Percentiles rank a stretch among this genome's conserved stretches.
Conservation (phyloP, 2,113 vertebrate species). For the Lagopus leucura region DNA sequence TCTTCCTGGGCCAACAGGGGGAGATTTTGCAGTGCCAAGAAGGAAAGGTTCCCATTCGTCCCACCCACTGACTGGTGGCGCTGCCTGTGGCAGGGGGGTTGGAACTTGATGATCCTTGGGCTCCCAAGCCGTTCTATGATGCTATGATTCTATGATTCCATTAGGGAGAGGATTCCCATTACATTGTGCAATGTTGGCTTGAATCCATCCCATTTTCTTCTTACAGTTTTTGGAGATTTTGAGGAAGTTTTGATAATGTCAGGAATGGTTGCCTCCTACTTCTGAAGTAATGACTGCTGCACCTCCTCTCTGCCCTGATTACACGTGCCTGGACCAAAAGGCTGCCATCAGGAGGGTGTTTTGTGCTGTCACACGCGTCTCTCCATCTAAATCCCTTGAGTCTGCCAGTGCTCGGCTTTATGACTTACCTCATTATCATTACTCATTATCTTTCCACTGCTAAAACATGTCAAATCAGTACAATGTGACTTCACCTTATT, state of each 20-base stretch:
- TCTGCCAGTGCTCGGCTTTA: background rate
- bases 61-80: too few species aligned
- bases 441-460: background rate
- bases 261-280: background rate
- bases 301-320: background rate
- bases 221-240: background rate
- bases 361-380: background rate
- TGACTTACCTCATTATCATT: background rate
- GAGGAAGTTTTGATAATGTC: background rate
- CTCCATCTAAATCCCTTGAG: background rate
- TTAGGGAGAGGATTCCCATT: background rate
- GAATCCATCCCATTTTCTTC: background rate
- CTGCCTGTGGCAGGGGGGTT: too few species aligned
- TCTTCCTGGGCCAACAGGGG: background rate
- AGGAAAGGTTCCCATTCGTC: background rate
- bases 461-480: accelerated
- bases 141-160: too few species aligned
- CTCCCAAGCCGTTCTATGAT: too few species aligned
- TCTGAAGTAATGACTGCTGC: background rate
- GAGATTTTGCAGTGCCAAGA: background rate
- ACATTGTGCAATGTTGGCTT: background rate
- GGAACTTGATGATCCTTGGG: too few species aligned
- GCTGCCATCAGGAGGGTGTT: background rate
- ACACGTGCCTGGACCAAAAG: background rate
- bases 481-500: background rate